Percentiles rank a stretch among this genome's conserved stretches.
Conservation (phyloP, 2,888 invertebrate genomes). For the Apodemia mormo region DNA sequence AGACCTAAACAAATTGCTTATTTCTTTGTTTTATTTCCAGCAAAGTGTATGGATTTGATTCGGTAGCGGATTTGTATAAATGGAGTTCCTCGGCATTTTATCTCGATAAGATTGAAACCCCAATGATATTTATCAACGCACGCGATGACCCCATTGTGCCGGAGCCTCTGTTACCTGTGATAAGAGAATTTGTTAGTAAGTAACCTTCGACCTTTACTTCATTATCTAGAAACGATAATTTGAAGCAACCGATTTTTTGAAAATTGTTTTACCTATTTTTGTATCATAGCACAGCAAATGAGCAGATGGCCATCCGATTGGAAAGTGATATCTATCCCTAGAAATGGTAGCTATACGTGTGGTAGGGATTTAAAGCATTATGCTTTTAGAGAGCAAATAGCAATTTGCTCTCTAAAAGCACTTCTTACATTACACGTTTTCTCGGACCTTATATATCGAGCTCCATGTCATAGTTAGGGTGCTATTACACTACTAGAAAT, state of each 20-base stretch:
- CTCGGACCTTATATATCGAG: too few relatives aligned
- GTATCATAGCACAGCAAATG: too few relatives aligned
- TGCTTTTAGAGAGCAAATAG: too few relatives aligned
- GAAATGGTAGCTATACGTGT: too few relatives aligned
- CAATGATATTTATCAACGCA: conserved; percentile 95
- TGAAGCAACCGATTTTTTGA: too few relatives aligned
- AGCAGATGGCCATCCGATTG: too few relatives aligned
- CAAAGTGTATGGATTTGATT: conserved; percentile 88
- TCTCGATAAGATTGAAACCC: conserved; percentile 88
- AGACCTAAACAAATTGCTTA: background rate
- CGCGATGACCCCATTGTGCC: conserved; percentile 96
- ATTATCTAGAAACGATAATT: background rate
- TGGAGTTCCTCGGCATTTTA: conserved; percentile 93
- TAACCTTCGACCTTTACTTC: conserved; percentile 38
- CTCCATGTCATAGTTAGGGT: too few relatives aligned
- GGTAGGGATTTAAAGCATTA: too few relatives aligned
- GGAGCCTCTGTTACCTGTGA: conserved; percentile 86
- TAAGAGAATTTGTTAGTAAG: conserved; percentile 89
- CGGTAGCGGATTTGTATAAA: conserved; percentile 90
- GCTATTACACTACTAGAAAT: too few relatives aligned
- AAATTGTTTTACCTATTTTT: too few relatives aligned
- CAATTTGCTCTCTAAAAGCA: too few relatives aligned
- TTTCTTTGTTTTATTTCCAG: conserved; percentile 60
- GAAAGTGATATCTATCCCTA: background rate
- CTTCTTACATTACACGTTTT: too few relatives aligned